Percentiles rank a stretch among this genome's conserved stretches.
These are phyloP conservation scores for Trissoscelio sp. DNA, from an alignment of 2,888 invertebrate species.

Conservation along the genomic window DNA sequence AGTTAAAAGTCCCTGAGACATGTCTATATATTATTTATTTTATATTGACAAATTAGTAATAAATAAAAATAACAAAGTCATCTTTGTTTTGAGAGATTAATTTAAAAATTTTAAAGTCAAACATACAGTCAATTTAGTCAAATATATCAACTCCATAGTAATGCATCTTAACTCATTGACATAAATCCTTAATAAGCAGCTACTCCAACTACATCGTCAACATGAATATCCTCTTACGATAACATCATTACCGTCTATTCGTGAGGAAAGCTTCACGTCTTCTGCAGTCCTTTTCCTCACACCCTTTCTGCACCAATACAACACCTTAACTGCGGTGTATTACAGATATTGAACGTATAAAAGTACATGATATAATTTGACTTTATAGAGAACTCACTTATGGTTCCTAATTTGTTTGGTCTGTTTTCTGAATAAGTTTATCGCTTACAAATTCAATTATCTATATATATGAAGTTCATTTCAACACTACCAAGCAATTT, in stretches of 20 bases:
- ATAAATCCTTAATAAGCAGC: constrained; percentile 61
- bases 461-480: background rate
- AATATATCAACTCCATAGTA: constrained; percentile 23
- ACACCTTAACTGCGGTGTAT: constrained; percentile 22
- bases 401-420: constrained; percentile 24
- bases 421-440: constrained; percentile 5
- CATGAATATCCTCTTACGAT: constrained; percentile 67
- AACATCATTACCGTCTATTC: constrained; percentile 62
- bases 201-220: constrained; percentile 55
- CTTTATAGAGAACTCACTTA: constrained; percentile 23
- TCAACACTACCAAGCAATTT: constrained; percentile 1
- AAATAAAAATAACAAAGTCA: too few species aligned
- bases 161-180: constrained; percentile 61
- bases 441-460: constrained; percentile 17
- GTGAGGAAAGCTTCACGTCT: constrained; percentile 53
- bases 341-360: constrained; percentile 26
- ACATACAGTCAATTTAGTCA: constrained; percentile 19
- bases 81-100: too few species aligned
- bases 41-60: too few species aligned
- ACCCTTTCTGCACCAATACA: constrained; percentile 27
- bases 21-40: too few species aligned
- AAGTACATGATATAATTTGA: constrained; percentile 40
- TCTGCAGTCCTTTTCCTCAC: constrained; percentile 41
- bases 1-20: too few species aligned
- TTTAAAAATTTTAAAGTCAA: constrained; percentile 24